phyloP scores from a whole-genome alignment of 1,140 invertebrate species.

The Portunus trituberculatus region DNA sequence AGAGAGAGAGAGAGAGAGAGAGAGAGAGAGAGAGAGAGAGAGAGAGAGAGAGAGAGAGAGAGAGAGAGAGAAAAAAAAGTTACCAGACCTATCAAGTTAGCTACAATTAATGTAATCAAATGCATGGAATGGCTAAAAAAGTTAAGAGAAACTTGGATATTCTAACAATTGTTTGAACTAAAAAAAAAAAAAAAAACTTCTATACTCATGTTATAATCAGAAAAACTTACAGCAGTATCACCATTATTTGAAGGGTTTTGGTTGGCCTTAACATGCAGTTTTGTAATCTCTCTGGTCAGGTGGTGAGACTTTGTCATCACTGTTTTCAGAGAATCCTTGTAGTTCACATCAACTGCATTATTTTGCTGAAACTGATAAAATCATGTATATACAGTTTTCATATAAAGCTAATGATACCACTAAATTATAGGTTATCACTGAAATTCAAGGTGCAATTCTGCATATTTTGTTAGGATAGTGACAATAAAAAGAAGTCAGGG shows the following conservation, averaged over 20 bases:
- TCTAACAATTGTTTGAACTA: neutral
- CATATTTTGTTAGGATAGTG: too few species aligned
- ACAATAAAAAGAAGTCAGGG: too few species aligned
- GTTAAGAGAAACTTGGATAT: neutral
- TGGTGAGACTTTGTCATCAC: constrained; percentile 18
- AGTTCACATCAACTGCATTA: neutral
- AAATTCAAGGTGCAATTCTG: too few species aligned
- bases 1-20: too few species aligned
- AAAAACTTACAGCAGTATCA: constrained; percentile 56
- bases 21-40: too few species aligned
- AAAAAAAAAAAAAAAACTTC: neutral
- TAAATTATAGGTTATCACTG: too few species aligned
- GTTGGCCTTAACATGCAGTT: constrained; percentile 39
- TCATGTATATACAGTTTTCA: neutral
- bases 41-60: too few species aligned
- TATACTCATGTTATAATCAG: neutral
- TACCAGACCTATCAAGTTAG: too few species aligned
- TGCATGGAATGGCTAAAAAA: neutral
- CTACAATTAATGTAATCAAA: too few species aligned
- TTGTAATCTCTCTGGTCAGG: neutral
- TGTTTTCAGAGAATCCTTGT: constrained; percentile 53
- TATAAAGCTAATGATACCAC: too few species aligned
- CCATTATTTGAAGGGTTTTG: neutral
- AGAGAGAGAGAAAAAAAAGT: too few species aligned
- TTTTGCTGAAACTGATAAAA: neutral